Percentiles rank a stretch among this genome's conserved stretches.
phyloP scores from a whole-genome alignment of 2,888 invertebrate genomes.

The Tetranychus truncatus region DNA sequence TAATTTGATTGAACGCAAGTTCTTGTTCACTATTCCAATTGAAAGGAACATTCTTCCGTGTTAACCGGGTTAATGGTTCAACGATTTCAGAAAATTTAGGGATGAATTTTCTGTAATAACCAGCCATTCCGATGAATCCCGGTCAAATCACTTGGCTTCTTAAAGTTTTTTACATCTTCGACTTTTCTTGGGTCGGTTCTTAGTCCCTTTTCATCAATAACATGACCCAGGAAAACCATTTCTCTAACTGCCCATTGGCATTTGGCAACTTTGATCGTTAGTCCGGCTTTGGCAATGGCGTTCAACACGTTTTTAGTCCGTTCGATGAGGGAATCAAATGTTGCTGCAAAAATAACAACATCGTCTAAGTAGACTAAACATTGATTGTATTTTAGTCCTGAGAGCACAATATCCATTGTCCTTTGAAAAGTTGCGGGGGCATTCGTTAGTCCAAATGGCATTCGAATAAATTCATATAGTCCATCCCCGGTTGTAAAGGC shows the following conservation, averaged over 20 bases:
- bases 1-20: not conserved
- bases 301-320: not conserved
- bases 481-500: conserved; percentile 15
- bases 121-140: not conserved
- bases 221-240: conserved; percentile 12
- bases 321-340: conserved; percentile 3
- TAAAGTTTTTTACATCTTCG: conserved; percentile 10
- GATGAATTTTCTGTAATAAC: conserved; percentile 13
- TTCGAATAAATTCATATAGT: not conserved
- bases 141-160: conserved; percentile 12
- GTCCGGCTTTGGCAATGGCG: not conserved
- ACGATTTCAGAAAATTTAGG: not conserved
- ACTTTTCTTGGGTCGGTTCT: conserved; percentile 14
- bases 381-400: not conserved
- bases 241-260: conserved; percentile 5
- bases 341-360: conserved; percentile 5
- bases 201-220: conserved; percentile 8
- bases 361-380: conserved; percentile 18
- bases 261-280: conserved; percentile 11
- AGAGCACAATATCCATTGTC: conserved; percentile 9
- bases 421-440: conserved; percentile 13
- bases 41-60: not conserved
- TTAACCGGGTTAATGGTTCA: not conserved
- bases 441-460: conserved; percentile 17
- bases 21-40: not conserved